Conservation (phyloP, 2,113 vertebrate genomes). For the Anguilla rostrata region DNA sequence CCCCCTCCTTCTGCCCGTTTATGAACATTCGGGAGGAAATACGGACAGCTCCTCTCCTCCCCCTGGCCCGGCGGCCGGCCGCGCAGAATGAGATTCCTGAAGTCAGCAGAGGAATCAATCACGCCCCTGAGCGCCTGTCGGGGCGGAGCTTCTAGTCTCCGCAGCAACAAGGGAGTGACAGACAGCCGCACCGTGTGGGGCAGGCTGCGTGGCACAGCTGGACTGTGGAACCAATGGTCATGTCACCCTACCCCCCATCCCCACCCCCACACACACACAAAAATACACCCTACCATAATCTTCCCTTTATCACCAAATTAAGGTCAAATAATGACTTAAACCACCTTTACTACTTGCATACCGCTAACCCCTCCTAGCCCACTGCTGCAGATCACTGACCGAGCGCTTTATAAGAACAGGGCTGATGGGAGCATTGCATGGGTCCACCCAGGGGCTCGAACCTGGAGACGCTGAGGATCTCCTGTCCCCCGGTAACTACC, state of each 20-base stretch:
- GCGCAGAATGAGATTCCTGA: constrained; percentile 31
- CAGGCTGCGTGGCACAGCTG: neutral
- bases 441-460: too few relatives aligned
- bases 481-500: too few relatives aligned
- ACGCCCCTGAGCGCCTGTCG: neutral
- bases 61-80: constrained; percentile 13
- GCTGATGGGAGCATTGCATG: too few relatives aligned
- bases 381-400: too few relatives aligned
- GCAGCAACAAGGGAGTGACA: neutral
- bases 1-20: neutral
- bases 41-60: constrained; percentile 31
- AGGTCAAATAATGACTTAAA: too few relatives aligned
- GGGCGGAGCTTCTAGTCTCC: neutral
- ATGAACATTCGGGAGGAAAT: constrained; percentile 18
- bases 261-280: neutral
- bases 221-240: neutral
- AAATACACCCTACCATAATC: neutral
- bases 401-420: too few relatives aligned
- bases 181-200: neutral
- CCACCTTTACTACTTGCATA: too few relatives aligned
- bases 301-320: too few relatives aligned
- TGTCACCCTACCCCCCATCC: neutral
- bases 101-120: constrained; percentile 53
- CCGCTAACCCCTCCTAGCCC: too few relatives aligned
- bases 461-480: too few relatives aligned